A percentile compares a stretch with the other conserved stretches of the same genome.
These are phyloP conservation scores for Aphidoletes aphidimyza DNA, from an alignment of 2,888 invertebrate genomes.

Conservation along the genomic window DNA sequence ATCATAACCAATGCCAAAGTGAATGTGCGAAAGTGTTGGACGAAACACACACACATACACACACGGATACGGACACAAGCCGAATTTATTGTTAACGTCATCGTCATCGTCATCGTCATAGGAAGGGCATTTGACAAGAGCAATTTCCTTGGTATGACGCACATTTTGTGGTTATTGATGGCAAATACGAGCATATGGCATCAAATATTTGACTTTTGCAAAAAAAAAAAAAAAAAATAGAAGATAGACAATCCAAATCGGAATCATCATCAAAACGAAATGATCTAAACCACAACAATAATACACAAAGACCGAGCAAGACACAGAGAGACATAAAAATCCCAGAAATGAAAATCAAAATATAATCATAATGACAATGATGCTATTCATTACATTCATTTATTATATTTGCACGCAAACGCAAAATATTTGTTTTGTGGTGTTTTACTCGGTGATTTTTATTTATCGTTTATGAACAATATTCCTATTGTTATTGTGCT, in stretches of 20 bases:
- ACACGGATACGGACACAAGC: no score
- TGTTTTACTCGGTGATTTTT: slow-evolving; percentile 26
- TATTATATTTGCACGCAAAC: neutral
- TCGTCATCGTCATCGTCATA: neutral
- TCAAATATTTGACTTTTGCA: slow-evolving; percentile 1
- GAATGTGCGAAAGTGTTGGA: slow-evolving; percentile 10
- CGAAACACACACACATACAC: neutral
- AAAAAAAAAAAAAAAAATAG: no score
- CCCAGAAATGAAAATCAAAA: slow-evolving; percentile 45
- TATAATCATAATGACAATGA: slow-evolving; percentile 47
- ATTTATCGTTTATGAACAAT: slow-evolving; percentile 41
- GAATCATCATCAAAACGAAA: neutral
- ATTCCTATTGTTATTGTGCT: slow-evolving; percentile 27
- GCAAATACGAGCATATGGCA: slow-evolving; percentile 39
- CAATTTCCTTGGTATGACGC: neutral
- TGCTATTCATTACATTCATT: slow-evolving; percentile 49
- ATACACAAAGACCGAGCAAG: no score
- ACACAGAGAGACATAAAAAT: neutral
- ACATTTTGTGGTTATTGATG: slow-evolving; percentile 44
- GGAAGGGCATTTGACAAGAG: neutral
- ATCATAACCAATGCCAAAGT: slow-evolving; percentile 33
- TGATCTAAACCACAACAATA: neutral
- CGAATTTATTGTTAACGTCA: neutral
- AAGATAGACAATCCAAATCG: neutral
- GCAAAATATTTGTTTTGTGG: slow-evolving; percentile 51